Percentiles rank a stretch among this genome's conserved stretches.
Evolutionary conservation across 1,140 invertebrate genomes (phyloP).

Genomic region (Adoxophyes honmai): DNA sequence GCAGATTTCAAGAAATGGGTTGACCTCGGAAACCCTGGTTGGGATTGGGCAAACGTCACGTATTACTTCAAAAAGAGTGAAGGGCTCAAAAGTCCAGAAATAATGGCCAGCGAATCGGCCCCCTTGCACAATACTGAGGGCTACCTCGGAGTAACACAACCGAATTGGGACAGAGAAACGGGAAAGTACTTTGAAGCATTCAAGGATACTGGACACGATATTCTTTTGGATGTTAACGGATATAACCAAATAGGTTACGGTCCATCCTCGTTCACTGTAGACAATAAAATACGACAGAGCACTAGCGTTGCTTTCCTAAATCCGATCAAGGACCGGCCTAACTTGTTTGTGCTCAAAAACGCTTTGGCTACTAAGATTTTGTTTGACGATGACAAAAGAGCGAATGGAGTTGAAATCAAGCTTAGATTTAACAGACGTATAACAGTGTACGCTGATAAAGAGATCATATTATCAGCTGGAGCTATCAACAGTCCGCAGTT

Average conservation of each 20-base stretch:
- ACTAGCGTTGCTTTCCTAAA: constrained; percentile 90
- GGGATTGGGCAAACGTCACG: constrained; percentile 89
- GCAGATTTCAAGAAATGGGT: constrained; percentile 94
- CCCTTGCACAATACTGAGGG: constrained; percentile 83
- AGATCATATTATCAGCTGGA: constrained; percentile 77
- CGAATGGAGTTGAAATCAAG: constrained; percentile 49
- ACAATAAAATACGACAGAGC: constrained; percentile 87
- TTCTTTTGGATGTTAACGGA: constrained; percentile 87
- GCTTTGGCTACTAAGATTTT: constrained; percentile 84
- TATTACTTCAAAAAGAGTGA: constrained; percentile 92
- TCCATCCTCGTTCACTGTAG: constrained; percentile 89
- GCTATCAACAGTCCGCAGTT: constrained; percentile 73
- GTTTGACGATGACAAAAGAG: constrained; percentile 80
- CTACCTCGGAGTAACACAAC: constrained; percentile 85
- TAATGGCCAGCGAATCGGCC: constrained; percentile 74
- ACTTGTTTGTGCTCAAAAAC: constrained; percentile 86
- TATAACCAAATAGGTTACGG: constrained; percentile 87
- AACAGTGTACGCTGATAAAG: constrained; percentile 49
- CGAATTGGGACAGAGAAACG: constrained; percentile 84
- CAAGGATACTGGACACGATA: constrained; percentile 87
- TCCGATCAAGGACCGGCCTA: constrained; percentile 84
- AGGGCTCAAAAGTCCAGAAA: constrained; percentile 86
- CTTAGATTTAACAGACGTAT: constrained; percentile 51
- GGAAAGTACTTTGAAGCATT: constrained; percentile 80
- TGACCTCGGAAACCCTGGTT: constrained; percentile 86